Percentiles rank a stretch among this genome's conserved stretches.
These are phyloP conservation scores for Enteromius argenteus DNA, from an alignment of 2,797 vertebrate species.

Conservation along the genomic window DNA sequence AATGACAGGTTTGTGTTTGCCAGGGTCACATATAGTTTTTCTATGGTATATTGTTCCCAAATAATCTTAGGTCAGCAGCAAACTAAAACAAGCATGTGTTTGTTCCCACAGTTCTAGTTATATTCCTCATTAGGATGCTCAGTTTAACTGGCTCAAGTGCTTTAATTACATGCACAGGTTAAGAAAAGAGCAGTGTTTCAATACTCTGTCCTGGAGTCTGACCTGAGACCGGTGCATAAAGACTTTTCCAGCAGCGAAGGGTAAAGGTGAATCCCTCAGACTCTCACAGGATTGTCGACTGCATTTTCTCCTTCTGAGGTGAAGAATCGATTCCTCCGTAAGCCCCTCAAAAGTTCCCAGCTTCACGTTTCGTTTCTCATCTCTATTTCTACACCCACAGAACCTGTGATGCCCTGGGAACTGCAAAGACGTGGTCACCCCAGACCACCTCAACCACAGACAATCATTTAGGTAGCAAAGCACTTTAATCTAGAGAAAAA, in stretches of 20 bases:
- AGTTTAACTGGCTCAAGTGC: not conserved
- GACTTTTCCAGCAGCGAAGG: not conserved
- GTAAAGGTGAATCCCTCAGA: not conserved
- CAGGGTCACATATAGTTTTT: not conserved
- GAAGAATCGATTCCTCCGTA: not conserved
- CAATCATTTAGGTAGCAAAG: not conserved
- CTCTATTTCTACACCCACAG: not conserved
- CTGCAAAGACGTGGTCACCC: not conserved
- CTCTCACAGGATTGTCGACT: not conserved
- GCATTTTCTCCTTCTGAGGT: slow-evolving; percentile 21
- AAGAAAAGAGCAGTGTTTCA: not conserved
- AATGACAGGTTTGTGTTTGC: no score
- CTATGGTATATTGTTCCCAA: not conserved
- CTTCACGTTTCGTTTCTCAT: slow-evolving; percentile 1
- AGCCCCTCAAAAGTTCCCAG: slow-evolving; percentile 16
- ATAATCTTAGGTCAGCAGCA: not conserved
- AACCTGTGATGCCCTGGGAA: not conserved
- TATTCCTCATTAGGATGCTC: not conserved
- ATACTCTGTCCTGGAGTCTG: not conserved
- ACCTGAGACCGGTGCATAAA: not conserved
- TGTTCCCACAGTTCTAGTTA: not conserved
- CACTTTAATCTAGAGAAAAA: not conserved
- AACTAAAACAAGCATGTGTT: not conserved
- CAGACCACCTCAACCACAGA: not conserved
- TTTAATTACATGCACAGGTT: not conserved